Base-by-base conservation (phyloP, 2,888 invertebrate genomes). In the Pyrochroa serraticornis region DNA sequence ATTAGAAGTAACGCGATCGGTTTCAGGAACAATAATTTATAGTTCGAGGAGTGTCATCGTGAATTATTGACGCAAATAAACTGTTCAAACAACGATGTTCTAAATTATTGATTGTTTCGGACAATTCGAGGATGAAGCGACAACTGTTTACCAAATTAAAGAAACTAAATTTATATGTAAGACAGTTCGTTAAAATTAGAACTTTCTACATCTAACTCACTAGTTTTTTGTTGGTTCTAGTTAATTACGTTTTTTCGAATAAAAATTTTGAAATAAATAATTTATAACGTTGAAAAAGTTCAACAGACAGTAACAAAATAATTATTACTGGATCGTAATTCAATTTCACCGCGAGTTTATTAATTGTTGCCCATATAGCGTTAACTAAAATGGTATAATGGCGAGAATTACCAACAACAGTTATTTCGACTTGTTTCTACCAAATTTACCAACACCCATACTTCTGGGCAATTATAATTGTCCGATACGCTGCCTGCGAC, bases 221-320 rank as follows among this genome's bases (percentile, higher is more conserved):
- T 3, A 43, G 44, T 33, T 12, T 38, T 49, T 49, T 41, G n/a
- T 39, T 42, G 7, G 1, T 50, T 22, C 35, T 22, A 8, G 41
- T 8, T 50, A 12, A 36, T 30, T 42, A 42, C 14, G 22, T 50
- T 13, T 30, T 47, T 7, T 31, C 9, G 32, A 10, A 12, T 30
- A 31, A 32, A 52, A 51, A 46, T 9, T 47, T 5, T 9, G 22
- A 12, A 2, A 47, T 50, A 43, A 50, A 50, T 50, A 9, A 50
- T 50, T 50, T 42, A 50, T 50, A 31, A 30, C 9, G 31, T n/a
- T 42, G 34, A 41, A 41, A 41, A 36, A 35, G 45, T 45, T 35
- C 10, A 35, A 35, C 10, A 52, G 52, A 52, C 52, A 38, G 44
- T 44, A 38, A 52, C 52, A 12, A 45, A 44, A 44, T 37, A 8